Evolutionary conservation across 2,113 vertebrate genomes (phyloP), one percentile per base, ranked within the genome.

Genomic region (Chinchilla lanigera): DNA sequence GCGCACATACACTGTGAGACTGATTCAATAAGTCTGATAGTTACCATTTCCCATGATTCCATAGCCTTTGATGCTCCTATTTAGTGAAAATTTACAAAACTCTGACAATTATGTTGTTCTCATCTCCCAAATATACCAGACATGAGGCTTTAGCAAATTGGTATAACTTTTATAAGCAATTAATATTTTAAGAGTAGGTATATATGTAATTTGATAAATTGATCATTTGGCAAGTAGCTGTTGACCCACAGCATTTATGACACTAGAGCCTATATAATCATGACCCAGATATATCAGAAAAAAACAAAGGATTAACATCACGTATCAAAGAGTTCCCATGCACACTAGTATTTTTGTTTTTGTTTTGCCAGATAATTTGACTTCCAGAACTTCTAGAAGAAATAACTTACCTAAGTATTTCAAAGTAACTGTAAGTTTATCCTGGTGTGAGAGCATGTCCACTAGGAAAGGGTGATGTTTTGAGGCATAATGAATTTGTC

Each of bases 361-460:
- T 91, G 33, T 56, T 90, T 88, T 83, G 22, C 26, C 83, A 58
- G 28, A 86, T 77, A 81, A 92, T 82, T 63, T n/a, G 47, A 97
- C 93, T 90, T 78, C 80, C 22, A 84, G 12, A 54, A 83, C 41
- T 84, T 96, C 92, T 84, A 84, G 17, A 93, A 93, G 81, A 87
- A 96, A 80, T 24, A 80, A 80, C 69, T 92, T 83, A 95, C 75
- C 35, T 30, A 26, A 83, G 26, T 41, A 30, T 84, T 78, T 95
- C 44, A n/a, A 86, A 95, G 65, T 65, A 86, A 93, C 87, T 84
- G 82, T 60, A 56, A 86, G 60, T 28, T 86, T 71, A 80, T 73
- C 4, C 86, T 90, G 38, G 28, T 84, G 30, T 73, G 9, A 90
- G 10, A 71, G 5, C 1, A 38, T 44, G 47, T 92, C 28, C 13